A percentile compares a stretch with the other conserved stretches of the same genome.
These are phyloP conservation scores for Megamerina dolium DNA, from an alignment of 2,888 invertebrate species.

Conservation along the genomic window DNA sequence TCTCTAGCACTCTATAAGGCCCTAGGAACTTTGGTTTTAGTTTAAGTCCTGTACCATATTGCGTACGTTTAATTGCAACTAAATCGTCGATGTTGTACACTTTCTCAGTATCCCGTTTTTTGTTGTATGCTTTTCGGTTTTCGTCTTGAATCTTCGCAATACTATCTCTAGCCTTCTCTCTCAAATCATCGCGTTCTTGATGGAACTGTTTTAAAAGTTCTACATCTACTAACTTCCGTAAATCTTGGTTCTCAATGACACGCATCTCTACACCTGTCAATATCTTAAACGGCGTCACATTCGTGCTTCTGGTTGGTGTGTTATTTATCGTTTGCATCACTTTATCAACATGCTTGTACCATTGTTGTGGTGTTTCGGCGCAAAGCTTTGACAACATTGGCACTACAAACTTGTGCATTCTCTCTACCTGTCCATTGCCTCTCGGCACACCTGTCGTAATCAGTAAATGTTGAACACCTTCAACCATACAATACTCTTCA, in stretches of 20 bases:
- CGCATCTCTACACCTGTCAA: slow-evolving; percentile 11
- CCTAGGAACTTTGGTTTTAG: slow-evolving; percentile 13
- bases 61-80: slow-evolving; percentile 20
- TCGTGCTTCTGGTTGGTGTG: slow-evolving; percentile 7
- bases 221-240: slow-evolving; percentile 3
- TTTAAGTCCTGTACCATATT: slow-evolving; percentile 18
- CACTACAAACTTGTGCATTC: slow-evolving; percentile 20
- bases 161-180: slow-evolving; percentile 3
- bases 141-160: slow-evolving; percentile 7
- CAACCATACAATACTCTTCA: slow-evolving; percentile 24
- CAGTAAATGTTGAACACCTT: slow-evolving; percentile 10
- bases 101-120: slow-evolving; percentile 1
- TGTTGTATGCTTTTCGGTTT: slow-evolving; percentile 4
- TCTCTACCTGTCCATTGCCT: slow-evolving; percentile 23
- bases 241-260: background rate
- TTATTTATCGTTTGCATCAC: slow-evolving; percentile 6
- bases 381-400: slow-evolving; percentile 12
- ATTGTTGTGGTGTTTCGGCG: slow-evolving; percentile 5
- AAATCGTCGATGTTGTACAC: slow-evolving; percentile 14
- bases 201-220: background rate
- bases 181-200: background rate
- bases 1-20: slow-evolving; percentile 13
- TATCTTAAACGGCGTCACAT: slow-evolving; percentile 4
- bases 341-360: slow-evolving; percentile 11
- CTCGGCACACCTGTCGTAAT: slow-evolving; percentile 23